A percentile compares a stretch with the other conserved stretches of the same genome.
phyloP scores from a whole-genome alignment of 1,140 invertebrate genomes.

The Drosophila carrolli region DNA sequence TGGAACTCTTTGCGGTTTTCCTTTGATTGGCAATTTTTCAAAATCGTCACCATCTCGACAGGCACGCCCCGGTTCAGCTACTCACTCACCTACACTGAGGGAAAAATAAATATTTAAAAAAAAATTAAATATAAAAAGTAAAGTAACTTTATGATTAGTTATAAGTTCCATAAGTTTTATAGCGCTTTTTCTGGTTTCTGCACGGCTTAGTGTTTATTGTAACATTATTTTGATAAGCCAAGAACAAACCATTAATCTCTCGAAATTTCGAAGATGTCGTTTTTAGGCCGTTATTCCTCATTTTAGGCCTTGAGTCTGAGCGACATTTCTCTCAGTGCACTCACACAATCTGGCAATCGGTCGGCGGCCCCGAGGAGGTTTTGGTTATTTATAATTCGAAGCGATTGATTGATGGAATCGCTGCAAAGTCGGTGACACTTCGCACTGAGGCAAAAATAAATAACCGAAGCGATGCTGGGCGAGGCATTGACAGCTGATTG shows the following conservation, averaged over 20 bases:
- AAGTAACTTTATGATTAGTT: not conserved
- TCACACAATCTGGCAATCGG: constrained; percentile 44
- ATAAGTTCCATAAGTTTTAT: no score
- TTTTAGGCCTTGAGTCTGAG: no score
- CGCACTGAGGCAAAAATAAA: constrained; percentile 80
- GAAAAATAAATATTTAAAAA: not conserved
- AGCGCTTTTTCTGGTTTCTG: no score
- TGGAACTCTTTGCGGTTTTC: constrained; percentile 71
- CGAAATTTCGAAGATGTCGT: not conserved
- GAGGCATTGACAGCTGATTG: constrained; percentile 80
- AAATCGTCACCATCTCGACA: constrained; percentile 70
- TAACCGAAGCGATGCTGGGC: constrained; percentile 61
- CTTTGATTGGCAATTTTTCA: constrained; percentile 81
- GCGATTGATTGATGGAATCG: constrained; percentile 80
- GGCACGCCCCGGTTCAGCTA: constrained; percentile 39
- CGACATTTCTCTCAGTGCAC: constrained; percentile 14
- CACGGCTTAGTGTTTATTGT: no score
- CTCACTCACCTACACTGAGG: constrained; percentile 5
- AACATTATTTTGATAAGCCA: no score
- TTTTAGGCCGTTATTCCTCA: not conserved
- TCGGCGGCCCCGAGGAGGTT: constrained; percentile 41
- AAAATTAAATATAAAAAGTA: no score
- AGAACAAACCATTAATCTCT: no score
- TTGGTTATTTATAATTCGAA: constrained; percentile 80
- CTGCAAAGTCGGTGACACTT: constrained; percentile 81